Evolutionary conservation across 2,797 vertebrate genomes (phyloP), one percentile per base, ranked within the genome.

Genomic region (Pogoniulus pusillus): DNA sequence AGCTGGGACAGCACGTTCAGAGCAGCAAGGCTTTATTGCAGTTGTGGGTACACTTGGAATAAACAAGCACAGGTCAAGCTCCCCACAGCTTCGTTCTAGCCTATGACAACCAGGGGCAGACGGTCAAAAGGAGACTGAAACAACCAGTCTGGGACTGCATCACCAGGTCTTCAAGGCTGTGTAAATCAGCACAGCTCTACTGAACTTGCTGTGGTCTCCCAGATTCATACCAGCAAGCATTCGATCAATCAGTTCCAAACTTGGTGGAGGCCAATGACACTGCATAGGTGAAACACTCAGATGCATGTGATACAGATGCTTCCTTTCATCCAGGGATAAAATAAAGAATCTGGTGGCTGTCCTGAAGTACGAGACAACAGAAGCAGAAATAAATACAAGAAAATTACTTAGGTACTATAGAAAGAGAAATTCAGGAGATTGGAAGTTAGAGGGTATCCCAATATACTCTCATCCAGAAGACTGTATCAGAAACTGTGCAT

Each of bases 31-130:
- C 53, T 77, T 90, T 58, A 39, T 5, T 91, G 89, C 79, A 60
- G 75, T 19, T 79, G 60, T 51, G 89, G 88, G 72, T 77, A 76
- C 51, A 4, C 79, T 57, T 29, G 90, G 85, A 85, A 82, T 66
- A 91, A 96, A 94, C 65, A 88, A 94, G 81, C 64, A 82, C 57
- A 68, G 93, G 95, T 94, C 94, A 95, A 70, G 77, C 6, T 87
- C 89, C 88, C 77, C 51, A 41, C 1, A 0, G 93, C 86, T 93
- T 69, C 5, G 0, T 66, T 86, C 86, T 58, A 89, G 90, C 70
- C 85, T 43, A 15, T 0, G 4, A 80, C 75, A 86, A 43, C 5
- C 27, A 62, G 83, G 79, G 88, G 60, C 85, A 91, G 74, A 84
- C 3, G 2, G 92, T 85, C 89, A 89, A 59, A 89, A 63, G 53